Conservation (phyloP, 2,113 vertebrate species). For the Castor canadensis region DNA sequence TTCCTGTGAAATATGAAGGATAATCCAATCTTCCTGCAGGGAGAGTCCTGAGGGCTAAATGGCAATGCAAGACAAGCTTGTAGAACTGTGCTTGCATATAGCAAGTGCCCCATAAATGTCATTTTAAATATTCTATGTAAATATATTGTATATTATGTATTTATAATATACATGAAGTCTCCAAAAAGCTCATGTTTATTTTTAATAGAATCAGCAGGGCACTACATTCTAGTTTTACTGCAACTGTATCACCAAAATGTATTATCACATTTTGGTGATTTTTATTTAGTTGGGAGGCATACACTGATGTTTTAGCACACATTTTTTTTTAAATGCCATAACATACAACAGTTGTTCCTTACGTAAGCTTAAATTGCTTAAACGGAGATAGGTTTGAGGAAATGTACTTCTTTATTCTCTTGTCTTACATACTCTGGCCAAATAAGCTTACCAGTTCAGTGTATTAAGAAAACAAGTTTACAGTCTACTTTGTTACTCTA, state of each 20-base stretch:
- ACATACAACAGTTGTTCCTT: background rate
- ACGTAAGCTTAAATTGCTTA: conserved; percentile 15
- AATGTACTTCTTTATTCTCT: background rate
- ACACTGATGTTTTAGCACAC: background rate
- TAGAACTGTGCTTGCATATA: background rate
- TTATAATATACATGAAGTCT: background rate
- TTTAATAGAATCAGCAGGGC: background rate
- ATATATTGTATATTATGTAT: background rate
- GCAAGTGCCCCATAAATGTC: background rate
- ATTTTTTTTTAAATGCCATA: background rate
- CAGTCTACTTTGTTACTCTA: background rate
- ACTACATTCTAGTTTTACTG: background rate
- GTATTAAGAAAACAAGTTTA: conserved; percentile 16
- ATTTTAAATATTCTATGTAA: background rate
- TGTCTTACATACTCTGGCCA: background rate
- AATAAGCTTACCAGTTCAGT: background rate
- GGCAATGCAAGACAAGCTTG: background rate
- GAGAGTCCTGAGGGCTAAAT: background rate
- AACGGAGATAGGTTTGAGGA: conserved; percentile 11
- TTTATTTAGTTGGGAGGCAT: background rate
- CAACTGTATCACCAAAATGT: conserved; percentile 19
- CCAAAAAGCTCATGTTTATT: background rate
- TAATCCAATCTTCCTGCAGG: background rate
- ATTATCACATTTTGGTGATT: background rate
- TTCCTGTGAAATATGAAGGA: background rate